Percentiles rank a stretch among this genome's conserved stretches.
Evolutionary conservation across 2,888 invertebrate species (phyloP).

Genomic region (Rhingia campestris): DNA sequence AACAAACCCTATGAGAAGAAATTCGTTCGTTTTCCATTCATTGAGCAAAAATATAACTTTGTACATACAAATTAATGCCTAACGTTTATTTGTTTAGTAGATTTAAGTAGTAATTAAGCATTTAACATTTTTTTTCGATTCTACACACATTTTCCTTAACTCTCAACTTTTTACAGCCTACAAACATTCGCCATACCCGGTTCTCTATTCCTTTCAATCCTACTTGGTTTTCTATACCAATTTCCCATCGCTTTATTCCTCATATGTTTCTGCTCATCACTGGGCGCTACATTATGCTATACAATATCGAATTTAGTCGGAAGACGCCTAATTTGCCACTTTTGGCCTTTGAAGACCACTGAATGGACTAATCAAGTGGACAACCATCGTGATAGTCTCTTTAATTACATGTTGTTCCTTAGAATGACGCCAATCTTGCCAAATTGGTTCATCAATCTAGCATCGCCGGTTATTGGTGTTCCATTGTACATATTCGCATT

Average conservation of each 20-base stretch:
- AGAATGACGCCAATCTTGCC: conserved; percentile 98
- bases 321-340: conserved; percentile 91
- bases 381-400: conserved; percentile 93
- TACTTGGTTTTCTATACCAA: conserved; percentile 98
- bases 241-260: conserved; percentile 94
- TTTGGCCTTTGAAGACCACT: conserved; percentile 93
- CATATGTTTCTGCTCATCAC: conserved; percentile 96
- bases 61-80: too few relatives aligned
- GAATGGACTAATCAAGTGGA: conserved; percentile 93
- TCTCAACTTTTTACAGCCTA: conserved; percentile 85
- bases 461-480: conserved; percentile 98
- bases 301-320: conserved; percentile 95
- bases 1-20: too few relatives aligned
- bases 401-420: conserved; percentile 98
- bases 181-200: conserved; percentile 99
- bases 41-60: too few relatives aligned
- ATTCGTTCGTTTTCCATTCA: too few relatives aligned
- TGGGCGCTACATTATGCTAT: conserved; percentile 98
- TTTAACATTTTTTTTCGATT: neutral
- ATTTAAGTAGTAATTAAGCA: neutral
- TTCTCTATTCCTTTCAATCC: conserved; percentile 97
- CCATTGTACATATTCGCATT: conserved; percentile 95
- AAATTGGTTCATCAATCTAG: conserved; percentile 95
- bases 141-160: conserved; percentile 79
- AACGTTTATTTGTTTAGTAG: too few relatives aligned